These are phyloP conservation scores for Megaceryle alcyon DNA, from an alignment of 2,797 vertebrate species.

Conservation along the genomic window DNA sequence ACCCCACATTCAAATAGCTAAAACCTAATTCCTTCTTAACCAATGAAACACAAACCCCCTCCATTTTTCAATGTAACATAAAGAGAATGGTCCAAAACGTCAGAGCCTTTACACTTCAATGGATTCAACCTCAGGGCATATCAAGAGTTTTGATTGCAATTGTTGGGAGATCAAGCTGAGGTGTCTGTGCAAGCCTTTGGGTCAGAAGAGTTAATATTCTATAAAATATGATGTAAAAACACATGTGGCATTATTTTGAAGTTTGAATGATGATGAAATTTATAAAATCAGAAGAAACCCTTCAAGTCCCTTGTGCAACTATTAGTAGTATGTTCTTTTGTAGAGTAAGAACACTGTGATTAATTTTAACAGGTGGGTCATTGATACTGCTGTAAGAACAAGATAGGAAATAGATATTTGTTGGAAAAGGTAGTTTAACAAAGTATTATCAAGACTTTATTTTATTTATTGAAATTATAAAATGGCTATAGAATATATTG, in stretches of 20 bases:
- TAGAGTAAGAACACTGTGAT: background rate
- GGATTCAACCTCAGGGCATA: slow-evolving; percentile 43
- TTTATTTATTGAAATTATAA: background rate
- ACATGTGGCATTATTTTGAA: background rate
- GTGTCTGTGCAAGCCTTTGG: background rate
- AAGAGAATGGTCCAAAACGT: slow-evolving; percentile 65
- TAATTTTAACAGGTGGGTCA: background rate
- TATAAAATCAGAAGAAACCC: background rate
- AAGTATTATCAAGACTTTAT: background rate
- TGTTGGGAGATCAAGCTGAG: slow-evolving; percentile 24
- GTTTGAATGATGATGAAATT: background rate
- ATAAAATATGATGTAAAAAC: slow-evolving; percentile 14
- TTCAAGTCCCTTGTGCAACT: background rate
- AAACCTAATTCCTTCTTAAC: slow-evolving; percentile 61
- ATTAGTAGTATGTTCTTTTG: background rate
- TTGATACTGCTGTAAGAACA: background rate
- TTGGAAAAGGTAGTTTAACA: background rate
- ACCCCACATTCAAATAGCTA: slow-evolving; percentile 75
- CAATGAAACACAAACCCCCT: slow-evolving; percentile 71
- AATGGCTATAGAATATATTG: background rate
- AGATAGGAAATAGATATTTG: background rate
- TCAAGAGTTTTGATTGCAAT: slow-evolving; percentile 52
- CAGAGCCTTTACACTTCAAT: slow-evolving; percentile 66
- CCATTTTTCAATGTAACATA: slow-evolving; percentile 73
- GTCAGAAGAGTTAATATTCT: slow-evolving; percentile 19